These are phyloP conservation scores for Poecilia latipinna DNA, from an alignment of 2,113 vertebrate genomes.

Conservation along the genomic window DNA sequence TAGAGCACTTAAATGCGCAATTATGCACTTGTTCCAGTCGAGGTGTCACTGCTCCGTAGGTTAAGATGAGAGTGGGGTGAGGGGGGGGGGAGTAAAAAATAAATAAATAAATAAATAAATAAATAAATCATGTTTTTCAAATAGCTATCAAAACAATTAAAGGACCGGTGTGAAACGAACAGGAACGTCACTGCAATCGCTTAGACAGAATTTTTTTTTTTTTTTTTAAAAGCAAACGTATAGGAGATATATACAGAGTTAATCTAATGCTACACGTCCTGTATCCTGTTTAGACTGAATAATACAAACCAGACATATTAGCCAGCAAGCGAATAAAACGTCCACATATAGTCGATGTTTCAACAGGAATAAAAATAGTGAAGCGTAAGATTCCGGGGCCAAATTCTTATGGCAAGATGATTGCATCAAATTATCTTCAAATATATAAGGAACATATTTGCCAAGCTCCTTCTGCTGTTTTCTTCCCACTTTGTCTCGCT, in stretches of 20 bases:
- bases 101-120: constrained; percentile 34
- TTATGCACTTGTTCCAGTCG: constrained; percentile 74
- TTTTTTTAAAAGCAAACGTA: constrained; percentile 3
- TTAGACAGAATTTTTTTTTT: not conserved
- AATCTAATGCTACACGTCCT: not conserved
- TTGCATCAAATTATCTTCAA: not conserved
- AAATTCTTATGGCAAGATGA: not conserved
- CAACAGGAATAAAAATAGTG: not conserved
- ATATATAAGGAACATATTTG: not conserved
- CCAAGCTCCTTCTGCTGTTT: too few species aligned
- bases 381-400: not conserved
- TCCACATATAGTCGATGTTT: not conserved
- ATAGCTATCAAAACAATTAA: constrained; percentile 68
- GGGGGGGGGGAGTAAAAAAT: not conserved
- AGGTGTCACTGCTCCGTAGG: constrained; percentile 60
- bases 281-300: not conserved
- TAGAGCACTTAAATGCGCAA: constrained; percentile 80
- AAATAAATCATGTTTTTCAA: constrained; percentile 34
- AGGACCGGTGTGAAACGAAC: constrained; percentile 41
- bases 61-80: constrained; percentile 45
- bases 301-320: not conserved
- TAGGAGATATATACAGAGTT: not conserved
- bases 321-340: not conserved
- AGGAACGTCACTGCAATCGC: constrained; percentile 19
- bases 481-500: too few species aligned